Evolutionary conservation across 2,113 vertebrate species (phyloP).

Genomic region (Ameiurus melas): DNA sequence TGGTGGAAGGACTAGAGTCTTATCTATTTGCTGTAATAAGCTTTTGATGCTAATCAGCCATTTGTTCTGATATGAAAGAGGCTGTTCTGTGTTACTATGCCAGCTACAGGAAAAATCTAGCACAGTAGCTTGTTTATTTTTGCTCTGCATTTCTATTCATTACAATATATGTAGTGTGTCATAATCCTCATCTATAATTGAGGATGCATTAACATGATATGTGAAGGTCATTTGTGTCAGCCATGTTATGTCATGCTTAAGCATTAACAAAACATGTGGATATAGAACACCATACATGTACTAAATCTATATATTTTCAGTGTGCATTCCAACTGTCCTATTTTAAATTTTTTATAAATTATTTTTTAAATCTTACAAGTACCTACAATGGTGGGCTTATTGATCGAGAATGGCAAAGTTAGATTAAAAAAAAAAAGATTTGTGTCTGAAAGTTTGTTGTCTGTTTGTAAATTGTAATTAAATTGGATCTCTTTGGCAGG

Average conservation of each 20-base stretch:
- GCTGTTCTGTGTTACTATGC: constrained; percentile 32
- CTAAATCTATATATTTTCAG: constrained; percentile 15
- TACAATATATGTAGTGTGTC: constrained; percentile 1
- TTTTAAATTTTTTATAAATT: background rate
- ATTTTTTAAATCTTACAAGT: background rate
- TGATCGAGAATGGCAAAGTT: background rate
- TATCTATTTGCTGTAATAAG: constrained; percentile 9
- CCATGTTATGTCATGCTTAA: constrained; percentile 24
- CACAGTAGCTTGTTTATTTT: background rate
- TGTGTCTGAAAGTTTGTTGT: background rate
- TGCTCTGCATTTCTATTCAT: background rate
- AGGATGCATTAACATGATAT: background rate
- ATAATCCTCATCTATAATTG: background rate
- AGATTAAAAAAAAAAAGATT: background rate
- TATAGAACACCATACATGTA: background rate
- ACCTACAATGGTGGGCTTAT: background rate
- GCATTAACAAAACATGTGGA: constrained; percentile 17
- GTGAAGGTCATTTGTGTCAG: constrained; percentile 20
- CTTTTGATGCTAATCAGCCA: constrained; percentile 13
- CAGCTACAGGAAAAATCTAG: background rate
- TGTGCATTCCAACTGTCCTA: background rate
- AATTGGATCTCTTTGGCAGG: constrained; percentile 58
- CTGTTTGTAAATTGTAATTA: background rate
- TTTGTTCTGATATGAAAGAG: constrained; percentile 25
- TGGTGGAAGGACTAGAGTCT: constrained; percentile 16